phyloP scores from a whole-genome alignment of 2,797 vertebrate species.

The Lacerta viridis region DNA sequence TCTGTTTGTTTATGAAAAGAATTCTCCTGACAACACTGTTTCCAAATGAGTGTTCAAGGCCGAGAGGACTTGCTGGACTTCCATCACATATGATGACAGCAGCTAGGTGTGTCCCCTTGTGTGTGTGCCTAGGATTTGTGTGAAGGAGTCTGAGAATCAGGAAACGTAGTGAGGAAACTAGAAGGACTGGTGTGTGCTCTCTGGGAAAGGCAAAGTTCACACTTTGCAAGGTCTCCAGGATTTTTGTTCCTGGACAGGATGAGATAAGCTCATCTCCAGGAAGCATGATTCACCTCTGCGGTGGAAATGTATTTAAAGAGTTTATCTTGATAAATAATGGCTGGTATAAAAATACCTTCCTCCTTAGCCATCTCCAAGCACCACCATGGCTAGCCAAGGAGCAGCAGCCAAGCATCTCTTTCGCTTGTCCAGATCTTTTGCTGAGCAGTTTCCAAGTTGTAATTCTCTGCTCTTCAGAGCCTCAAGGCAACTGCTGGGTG shows the following conservation, averaged over 20 bases:
- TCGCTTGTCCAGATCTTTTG: neutral
- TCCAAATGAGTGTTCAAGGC: constrained; percentile 1
- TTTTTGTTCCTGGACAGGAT: constrained; percentile 46
- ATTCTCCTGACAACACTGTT: neutral
- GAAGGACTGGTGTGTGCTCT: neutral
- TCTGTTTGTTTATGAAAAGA: neutral
- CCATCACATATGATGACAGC: neutral
- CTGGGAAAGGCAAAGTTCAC: constrained; percentile 46
- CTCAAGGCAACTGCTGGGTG: neutral
- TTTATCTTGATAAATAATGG: constrained; percentile 36
- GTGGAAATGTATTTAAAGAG: constrained; percentile 28
- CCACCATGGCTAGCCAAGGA: neutral
- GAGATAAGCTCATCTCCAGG: constrained; percentile 73
- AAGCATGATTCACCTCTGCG: constrained; percentile 73
- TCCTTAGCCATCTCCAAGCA: constrained; percentile 10
- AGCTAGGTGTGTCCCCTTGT: neutral
- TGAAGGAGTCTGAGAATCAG: neutral
- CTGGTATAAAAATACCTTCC: constrained; percentile 21
- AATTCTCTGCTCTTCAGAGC: neutral
- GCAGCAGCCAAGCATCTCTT: neutral
- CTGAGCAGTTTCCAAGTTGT: neutral
- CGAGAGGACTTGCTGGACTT: neutral
- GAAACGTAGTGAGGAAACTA: neutral
- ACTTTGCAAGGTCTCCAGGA: constrained; percentile 12
- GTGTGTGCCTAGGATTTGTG: neutral